phyloP scores from a whole-genome alignment of 2,113 vertebrate species.

The Emydocephalus ijimae region DNA sequence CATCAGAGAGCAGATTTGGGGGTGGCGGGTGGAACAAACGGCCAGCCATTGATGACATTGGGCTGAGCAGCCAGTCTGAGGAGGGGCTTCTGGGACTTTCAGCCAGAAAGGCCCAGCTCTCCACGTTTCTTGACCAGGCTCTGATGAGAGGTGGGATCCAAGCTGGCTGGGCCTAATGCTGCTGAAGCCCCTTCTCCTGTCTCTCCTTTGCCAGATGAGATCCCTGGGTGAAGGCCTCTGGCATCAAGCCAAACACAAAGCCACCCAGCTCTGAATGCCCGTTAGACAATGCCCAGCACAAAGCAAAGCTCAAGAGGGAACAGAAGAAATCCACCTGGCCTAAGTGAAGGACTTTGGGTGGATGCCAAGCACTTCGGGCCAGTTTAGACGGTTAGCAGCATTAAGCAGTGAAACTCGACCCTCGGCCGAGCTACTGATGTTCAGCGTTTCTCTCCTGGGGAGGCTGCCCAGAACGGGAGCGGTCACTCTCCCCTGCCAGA shows the following conservation, averaged over 20 bases:
- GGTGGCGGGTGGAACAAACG: neutral
- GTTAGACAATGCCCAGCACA: neutral
- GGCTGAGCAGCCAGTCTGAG: neutral
- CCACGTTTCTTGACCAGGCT: neutral
- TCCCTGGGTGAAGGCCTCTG: neutral
- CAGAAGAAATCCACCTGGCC: neutral
- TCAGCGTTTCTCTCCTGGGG: neutral
- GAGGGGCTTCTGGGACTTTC: neutral
- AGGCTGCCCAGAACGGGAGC: neutral
- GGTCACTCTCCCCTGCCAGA: neutral
- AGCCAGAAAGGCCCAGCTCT: neutral
- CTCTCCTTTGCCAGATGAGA: neutral
- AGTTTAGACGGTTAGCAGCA: neutral
- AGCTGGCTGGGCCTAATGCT: neutral
- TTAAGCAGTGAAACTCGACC: neutral
- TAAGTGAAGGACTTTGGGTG: neutral
- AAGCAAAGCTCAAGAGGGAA: neutral
- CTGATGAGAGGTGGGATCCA: neutral
- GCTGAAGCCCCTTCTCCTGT: neutral
- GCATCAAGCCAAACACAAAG: neutral
- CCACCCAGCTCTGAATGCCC: neutral
- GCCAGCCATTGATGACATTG: neutral
- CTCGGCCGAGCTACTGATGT: neutral
- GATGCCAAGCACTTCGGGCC: neutral
- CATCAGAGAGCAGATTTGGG: neutral